Percentiles rank a stretch among this genome's conserved stretches.
These are phyloP conservation scores for Numida meleagris DNA, from an alignment of 2,113 vertebrate species.

Conservation along the genomic window DNA sequence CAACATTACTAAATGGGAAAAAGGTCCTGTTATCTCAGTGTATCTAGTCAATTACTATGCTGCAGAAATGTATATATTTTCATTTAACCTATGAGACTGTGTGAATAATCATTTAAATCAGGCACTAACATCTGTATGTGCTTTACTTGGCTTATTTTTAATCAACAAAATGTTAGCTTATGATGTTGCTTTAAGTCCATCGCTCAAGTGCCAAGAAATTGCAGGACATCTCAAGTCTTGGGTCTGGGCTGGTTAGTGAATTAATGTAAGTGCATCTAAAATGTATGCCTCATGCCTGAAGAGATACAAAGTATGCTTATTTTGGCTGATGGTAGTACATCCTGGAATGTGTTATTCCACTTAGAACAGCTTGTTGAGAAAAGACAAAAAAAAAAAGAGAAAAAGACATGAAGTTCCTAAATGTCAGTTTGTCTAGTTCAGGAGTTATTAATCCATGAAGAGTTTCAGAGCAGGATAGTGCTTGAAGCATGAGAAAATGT, in stretches of 20 bases:
- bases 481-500: not conserved
- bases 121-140: slow-evolving; percentile 56
- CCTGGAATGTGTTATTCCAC: slow-evolving; percentile 59
- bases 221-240: slow-evolving; percentile 28
- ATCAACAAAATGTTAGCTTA: slow-evolving; percentile 56
- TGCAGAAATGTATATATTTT: not conserved
- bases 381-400: not conserved
- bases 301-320: slow-evolving; percentile 62
- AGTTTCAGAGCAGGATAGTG: not conserved
- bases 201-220: slow-evolving; percentile 54
- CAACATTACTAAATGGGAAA: not conserved
- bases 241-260: slow-evolving; percentile 13
- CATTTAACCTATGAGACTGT: slow-evolving; percentile 6
- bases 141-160: slow-evolving; percentile 65
- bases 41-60: not conserved
- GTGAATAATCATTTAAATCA: slow-evolving; percentile 51
- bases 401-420: not conserved
- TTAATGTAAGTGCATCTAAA: slow-evolving; percentile 46
- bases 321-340: slow-evolving; percentile 40
- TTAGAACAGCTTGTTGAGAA: slow-evolving; percentile 10
- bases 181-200: slow-evolving; percentile 30
- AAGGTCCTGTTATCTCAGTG: not conserved
- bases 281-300: slow-evolving; percentile 54
- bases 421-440: slow-evolving; percentile 2
- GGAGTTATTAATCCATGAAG: not conserved